A percentile compares a stretch with the other conserved stretches of the same genome.
Conservation (phyloP, 2,888 invertebrate genomes). For the Philereme transversata region DNA sequence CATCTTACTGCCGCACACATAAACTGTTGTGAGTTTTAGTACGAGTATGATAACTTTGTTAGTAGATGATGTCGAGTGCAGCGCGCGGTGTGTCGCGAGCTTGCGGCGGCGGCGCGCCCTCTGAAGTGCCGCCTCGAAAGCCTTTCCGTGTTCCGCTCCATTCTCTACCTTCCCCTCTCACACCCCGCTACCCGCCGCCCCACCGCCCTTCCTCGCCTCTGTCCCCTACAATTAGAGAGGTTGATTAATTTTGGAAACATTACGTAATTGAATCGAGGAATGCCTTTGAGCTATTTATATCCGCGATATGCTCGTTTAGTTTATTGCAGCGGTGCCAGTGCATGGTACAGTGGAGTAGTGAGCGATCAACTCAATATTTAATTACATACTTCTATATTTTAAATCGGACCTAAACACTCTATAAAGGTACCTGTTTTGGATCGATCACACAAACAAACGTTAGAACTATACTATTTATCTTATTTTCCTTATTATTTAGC, state of each 20-base stretch:
- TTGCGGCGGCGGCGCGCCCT: constrained; percentile 49
- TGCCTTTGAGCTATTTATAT: constrained; percentile 31
- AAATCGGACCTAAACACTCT: too few species aligned
- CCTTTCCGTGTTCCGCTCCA: constrained; percentile 76
- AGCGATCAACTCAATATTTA: too few species aligned
- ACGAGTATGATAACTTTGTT: background rate
- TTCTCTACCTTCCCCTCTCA: constrained; percentile 26
- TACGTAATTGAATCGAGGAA: constrained; percentile 37
- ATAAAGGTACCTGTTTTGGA: too few species aligned
- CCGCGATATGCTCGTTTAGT: constrained; percentile 16
- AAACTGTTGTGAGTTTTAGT: background rate
- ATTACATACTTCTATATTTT: too few species aligned
- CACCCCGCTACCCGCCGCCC: constrained; percentile 29
- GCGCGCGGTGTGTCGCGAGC: background rate
- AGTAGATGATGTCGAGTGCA: constrained; percentile 28
- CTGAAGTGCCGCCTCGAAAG: constrained; percentile 78
- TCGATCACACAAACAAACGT: too few species aligned
- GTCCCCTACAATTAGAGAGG: constrained; percentile 46
- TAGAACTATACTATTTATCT: too few species aligned
- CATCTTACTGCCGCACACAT: background rate
- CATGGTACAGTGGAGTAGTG: too few species aligned
- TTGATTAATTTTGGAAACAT: constrained; percentile 52
- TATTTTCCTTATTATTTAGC: too few species aligned
- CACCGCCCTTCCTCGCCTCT: constrained; percentile 30
- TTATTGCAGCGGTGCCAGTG: background rate